These are phyloP conservation scores for Coturnix japonica DNA, from an alignment of 2,113 vertebrate species.

Conservation along the genomic window DNA sequence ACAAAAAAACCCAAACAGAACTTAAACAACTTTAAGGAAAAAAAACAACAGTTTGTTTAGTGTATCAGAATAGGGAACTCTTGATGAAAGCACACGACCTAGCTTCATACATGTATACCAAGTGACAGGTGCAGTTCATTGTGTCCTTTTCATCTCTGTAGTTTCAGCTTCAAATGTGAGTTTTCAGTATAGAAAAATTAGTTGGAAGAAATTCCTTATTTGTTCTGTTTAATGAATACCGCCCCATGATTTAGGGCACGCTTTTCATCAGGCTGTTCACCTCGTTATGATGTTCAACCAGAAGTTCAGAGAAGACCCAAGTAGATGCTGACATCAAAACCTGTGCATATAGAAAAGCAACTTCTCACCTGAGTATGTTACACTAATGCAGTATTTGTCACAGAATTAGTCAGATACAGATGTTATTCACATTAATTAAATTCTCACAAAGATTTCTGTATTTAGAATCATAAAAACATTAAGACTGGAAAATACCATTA, in stretches of 20 bases:
- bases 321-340: background rate
- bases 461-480: background rate
- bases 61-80: background rate
- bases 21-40: background rate
- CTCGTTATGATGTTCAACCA: fast-evolving
- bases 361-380: background rate
- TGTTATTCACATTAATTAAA: background rate
- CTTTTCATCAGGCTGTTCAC: background rate
- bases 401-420: background rate
- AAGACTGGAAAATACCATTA: too few relatives aligned
- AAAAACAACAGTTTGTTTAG: background rate
- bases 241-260: background rate
- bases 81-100: background rate
- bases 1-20: background rate
- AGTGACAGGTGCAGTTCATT: background rate
- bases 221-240: background rate
- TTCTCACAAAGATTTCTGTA: background rate
- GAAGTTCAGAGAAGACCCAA: background rate
- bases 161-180: background rate
- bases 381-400: background rate
- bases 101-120: background rate
- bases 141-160: background rate
- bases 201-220: background rate
- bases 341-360: background rate
- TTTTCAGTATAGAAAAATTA: background rate